phyloP scores from a whole-genome alignment of 2,113 vertebrate species.

The Platichthys stellatus region DNA sequence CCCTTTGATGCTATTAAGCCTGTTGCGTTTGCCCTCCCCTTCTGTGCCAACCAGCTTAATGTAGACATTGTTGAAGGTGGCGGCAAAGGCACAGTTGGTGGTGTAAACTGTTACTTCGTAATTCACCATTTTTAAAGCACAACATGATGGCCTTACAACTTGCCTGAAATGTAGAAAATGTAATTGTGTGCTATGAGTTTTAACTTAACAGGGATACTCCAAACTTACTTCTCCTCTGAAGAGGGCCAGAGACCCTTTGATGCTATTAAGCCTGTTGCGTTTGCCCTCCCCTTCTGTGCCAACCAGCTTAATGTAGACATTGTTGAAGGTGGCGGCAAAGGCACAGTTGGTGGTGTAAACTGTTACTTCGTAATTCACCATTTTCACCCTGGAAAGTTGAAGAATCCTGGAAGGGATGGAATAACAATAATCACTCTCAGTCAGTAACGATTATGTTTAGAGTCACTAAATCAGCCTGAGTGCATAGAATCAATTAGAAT shows the following conservation, averaged over 20 bases:
- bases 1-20: not conserved
- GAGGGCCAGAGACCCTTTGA: not conserved
- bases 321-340: constrained; percentile 28
- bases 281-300: constrained; percentile 54
- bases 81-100: rapidly evolving
- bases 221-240: constrained; percentile 38
- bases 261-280: not conserved
- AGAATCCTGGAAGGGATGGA: not conserved
- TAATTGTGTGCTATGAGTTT: not conserved
- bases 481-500: not conserved
- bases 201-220: not conserved
- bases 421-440: not conserved
- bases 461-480: not conserved
- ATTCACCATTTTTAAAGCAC: constrained; percentile 29
- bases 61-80: constrained; percentile 53
- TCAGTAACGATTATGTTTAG: not conserved
- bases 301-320: constrained; percentile 68
- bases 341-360: constrained; percentile 3
- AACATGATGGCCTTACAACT: not conserved
- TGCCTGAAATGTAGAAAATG: not conserved
- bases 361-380: constrained; percentile 48
- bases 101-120: constrained; percentile 61
- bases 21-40: constrained; percentile 27
- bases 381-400: constrained; percentile 9
- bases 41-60: constrained; percentile 68